Conservation (phyloP, 2,113 vertebrate genomes). For the Sclerurus mexicanus region DNA sequence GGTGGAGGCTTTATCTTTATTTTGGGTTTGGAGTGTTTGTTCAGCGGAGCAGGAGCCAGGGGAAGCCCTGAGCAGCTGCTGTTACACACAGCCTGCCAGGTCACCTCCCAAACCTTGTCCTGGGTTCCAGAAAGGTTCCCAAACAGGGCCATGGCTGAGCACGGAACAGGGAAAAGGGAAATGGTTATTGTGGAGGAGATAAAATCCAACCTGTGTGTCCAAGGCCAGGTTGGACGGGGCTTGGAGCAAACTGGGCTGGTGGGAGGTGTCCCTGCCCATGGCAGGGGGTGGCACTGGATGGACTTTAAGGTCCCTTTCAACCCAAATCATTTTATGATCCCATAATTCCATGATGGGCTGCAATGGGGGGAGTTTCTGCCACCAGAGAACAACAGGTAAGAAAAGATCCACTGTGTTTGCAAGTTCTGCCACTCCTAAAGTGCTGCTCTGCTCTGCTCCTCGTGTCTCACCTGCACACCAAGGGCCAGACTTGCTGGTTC, state of each 20-base stretch:
- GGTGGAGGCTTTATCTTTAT: background rate
- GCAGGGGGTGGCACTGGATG: background rate
- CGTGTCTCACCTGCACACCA: background rate
- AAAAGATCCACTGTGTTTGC: fast-evolving
- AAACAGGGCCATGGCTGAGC: background rate
- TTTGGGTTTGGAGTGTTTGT: background rate
- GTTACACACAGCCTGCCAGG: background rate
- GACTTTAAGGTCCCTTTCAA: no score
- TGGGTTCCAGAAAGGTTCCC: background rate
- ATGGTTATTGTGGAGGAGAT: no score
- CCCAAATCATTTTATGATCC: background rate
- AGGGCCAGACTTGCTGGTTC: background rate
- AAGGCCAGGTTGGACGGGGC: background rate
- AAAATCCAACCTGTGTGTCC: background rate
- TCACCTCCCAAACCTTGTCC: fast-evolving
- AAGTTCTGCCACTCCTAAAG: background rate
- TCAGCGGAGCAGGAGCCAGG: background rate
- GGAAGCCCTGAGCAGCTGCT: background rate
- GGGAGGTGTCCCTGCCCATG: background rate
- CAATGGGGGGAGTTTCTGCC: fast-evolving
- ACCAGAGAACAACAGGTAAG: fast-evolving
- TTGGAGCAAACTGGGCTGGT: background rate
- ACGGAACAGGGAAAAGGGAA: background rate
- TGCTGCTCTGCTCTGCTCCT: background rate
- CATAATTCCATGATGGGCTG: background rate